Evolutionary conservation across 2,113 vertebrate genomes (phyloP).

Genomic region (Scortum barcoo): DNA sequence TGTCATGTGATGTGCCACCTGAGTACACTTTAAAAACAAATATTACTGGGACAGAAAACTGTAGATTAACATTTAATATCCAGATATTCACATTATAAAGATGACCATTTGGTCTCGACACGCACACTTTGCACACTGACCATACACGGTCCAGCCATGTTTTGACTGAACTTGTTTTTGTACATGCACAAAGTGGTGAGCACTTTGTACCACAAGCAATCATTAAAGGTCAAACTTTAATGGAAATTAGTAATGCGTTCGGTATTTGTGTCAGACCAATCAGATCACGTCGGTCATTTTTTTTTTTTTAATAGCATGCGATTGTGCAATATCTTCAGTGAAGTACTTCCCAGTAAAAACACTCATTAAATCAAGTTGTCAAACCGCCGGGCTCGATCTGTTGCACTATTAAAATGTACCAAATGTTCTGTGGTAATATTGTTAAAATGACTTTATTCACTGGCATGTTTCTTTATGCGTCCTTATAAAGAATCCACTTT

Average conservation of each 20-base stretch:
- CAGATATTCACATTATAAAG: too few relatives aligned
- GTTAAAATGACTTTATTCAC: neutral
- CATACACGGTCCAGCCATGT: too few relatives aligned
- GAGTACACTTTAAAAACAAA: too few relatives aligned
- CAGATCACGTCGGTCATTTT: neutral
- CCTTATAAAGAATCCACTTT: neutral
- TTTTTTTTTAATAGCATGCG: neutral
- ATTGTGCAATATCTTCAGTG: neutral
- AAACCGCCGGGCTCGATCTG: too few relatives aligned
- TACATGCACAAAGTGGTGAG: neutral
- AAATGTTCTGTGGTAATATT: neutral
- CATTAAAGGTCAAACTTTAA: neutral
- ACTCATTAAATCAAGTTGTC: neutral
- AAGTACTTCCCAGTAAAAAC: neutral
- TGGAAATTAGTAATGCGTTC: neutral
- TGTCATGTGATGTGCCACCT: too few relatives aligned
- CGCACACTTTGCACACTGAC: too few relatives aligned
- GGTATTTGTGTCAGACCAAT: neutral
- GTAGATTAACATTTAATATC: too few relatives aligned
- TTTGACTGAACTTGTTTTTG: too few relatives aligned
- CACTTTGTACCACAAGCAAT: neutral
- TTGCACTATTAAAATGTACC: neutral
- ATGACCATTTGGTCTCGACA: too few relatives aligned
- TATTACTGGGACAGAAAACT: too few relatives aligned
- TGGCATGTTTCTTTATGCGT: neutral